Percentiles rank a stretch among this genome's conserved stretches.
Conservation (phyloP, 2,888 invertebrate species). For the Cerastoderma edule region DNA sequence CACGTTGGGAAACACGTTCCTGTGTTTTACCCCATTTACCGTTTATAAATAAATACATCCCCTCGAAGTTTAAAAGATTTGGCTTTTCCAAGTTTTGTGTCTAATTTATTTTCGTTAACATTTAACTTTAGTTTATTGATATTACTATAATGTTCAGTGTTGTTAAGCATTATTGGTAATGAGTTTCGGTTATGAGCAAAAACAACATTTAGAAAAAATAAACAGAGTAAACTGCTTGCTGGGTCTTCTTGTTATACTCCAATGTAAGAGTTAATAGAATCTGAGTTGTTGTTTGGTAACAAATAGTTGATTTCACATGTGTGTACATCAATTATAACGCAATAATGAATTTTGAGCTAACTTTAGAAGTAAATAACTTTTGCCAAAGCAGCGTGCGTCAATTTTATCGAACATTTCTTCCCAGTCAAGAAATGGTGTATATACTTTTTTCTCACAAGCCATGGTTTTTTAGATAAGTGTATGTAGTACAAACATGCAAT, state of each 20-base stretch:
- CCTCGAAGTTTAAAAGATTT: constrained; percentile 16
- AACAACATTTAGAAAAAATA: constrained; percentile 3
- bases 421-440: constrained; percentile 15
- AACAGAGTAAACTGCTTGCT: neutral
- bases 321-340: neutral
- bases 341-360: neutral
- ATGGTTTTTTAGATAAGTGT: constrained; percentile 9
- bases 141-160: constrained; percentile 2
- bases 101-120: constrained; percentile 2
- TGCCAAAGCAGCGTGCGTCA: too few species aligned
- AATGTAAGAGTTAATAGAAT: neutral
- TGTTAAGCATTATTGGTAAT: neutral
- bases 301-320: neutral
- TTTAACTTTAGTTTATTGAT: constrained; percentile 10
- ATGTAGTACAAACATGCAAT: constrained; percentile 9
- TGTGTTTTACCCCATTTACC: constrained; percentile 1
- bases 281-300: neutral
- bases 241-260: constrained; percentile 10
- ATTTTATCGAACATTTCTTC: constrained; percentile 14
- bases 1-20: neutral
- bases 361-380: constrained; percentile 1
- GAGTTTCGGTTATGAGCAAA: neutral
- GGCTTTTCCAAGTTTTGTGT: neutral
- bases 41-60: neutral
- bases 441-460: constrained; percentile 6